Evolutionary conservation across 2,797 vertebrate genomes (phyloP).

Genomic region (Semotilus atromaculatus): DNA sequence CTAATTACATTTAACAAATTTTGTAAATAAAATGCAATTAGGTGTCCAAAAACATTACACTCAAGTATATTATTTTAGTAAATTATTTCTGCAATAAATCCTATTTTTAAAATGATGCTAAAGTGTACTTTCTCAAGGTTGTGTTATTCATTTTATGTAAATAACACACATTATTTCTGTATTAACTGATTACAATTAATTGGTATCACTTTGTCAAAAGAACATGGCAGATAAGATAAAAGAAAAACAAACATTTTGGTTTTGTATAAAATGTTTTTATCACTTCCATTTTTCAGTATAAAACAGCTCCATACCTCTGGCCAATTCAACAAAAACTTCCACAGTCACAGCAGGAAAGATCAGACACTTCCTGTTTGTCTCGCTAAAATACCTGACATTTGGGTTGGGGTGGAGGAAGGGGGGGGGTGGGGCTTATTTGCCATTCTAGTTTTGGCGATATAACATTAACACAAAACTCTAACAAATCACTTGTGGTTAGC

Average conservation of each 20-base stretch:
- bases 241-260: slow-evolving; percentile 50
- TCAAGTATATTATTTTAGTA: not conserved
- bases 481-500: slow-evolving; percentile 78
- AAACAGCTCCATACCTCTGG: slow-evolving; percentile 88
- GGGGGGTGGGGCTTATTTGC: slow-evolving; percentile 67
- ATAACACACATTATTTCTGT: not conserved
- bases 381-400: slow-evolving; percentile 80
- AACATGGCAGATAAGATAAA: not conserved
- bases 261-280: slow-evolving; percentile 96
- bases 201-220: not conserved
- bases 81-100: not conserved
- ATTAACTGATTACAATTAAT: not conserved
- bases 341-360: slow-evolving; percentile 78
- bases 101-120: not conserved
- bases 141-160: too few relatives aligned
- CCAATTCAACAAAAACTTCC: slow-evolving; percentile 87
- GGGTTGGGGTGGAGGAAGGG: slow-evolving; percentile 61
- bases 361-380: slow-evolving; percentile 66
- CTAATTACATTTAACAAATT: not conserved
- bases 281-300: slow-evolving; percentile 92
- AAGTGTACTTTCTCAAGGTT: not conserved
- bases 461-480: slow-evolving; percentile 80
- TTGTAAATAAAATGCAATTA: not conserved
- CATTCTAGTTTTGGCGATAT: slow-evolving; percentile 79
- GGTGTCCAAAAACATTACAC: not conserved